Percentiles rank a stretch among this genome's conserved stretches.
These are phyloP conservation scores for Campaea margaritaria DNA, from an alignment of 2,888 invertebrate genomes.

Conservation along the genomic window DNA sequence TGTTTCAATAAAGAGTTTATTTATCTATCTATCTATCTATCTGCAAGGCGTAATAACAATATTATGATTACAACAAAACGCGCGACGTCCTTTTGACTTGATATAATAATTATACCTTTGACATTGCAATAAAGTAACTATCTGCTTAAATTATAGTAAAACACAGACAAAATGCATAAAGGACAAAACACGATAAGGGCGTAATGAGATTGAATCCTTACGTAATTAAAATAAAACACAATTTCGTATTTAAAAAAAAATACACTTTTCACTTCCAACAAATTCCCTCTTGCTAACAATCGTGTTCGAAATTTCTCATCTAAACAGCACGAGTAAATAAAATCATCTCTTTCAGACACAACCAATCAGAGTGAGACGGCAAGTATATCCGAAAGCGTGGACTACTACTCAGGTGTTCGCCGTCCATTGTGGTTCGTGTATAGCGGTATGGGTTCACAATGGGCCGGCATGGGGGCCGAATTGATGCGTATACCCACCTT, in stretches of 20 bases:
- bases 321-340: not conserved
- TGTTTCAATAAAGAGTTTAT: no score
- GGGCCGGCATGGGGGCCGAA: conserved; percentile 87
- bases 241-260: not conserved
- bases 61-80: no score
- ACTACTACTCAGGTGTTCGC: conserved; percentile 55
- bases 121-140: no score
- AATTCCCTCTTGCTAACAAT: not conserved
- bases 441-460: conserved; percentile 89
- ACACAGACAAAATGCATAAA: not conserved
- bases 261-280: not conserved
- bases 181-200: not conserved
- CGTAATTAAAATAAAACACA: not conserved
- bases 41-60: no score
- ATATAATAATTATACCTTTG: no score
- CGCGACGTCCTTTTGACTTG: no score
- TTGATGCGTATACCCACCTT: conserved; percentile 87
- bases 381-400: conserved; percentile 48
- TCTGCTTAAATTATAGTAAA: no score
- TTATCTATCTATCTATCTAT: no score
- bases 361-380: conserved; percentile 54
- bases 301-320: not conserved
- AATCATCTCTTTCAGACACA: conserved; percentile 46
- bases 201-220: not conserved
- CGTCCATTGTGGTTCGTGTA: conserved; percentile 88